These are phyloP conservation scores for Leucophora obtusa DNA, from an alignment of 2,888 invertebrate species.

Conservation along the genomic window DNA sequence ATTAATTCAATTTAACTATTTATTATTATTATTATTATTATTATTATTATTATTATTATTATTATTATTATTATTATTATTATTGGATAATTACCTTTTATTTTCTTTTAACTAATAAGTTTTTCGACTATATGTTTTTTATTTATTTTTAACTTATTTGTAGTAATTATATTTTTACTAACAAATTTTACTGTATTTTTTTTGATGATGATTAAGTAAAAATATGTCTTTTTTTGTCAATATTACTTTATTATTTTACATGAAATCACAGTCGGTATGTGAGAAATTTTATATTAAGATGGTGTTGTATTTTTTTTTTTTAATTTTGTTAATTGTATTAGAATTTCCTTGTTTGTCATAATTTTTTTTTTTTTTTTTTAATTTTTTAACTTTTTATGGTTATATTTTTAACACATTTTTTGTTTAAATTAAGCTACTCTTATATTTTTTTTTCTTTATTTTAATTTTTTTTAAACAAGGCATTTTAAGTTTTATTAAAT, in stretches of 20 bases:
- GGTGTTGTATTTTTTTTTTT: constrained; percentile 52
- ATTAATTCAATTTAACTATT: neutral
- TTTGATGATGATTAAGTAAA: constrained; percentile 36
- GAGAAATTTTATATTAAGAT: constrained; percentile 73
- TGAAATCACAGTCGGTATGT: constrained; percentile 79
- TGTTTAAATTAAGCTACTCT: constrained; percentile 47
- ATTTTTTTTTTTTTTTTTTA: constrained; percentile 26
- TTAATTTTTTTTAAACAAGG: constrained; percentile 68
- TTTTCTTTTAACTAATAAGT: constrained; percentile 5
- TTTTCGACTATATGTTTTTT: constrained; percentile 15
- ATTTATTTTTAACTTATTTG: constrained; percentile 23
- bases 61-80: too few species aligned
- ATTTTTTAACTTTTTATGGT: constrained; percentile 24
- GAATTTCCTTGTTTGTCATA: constrained; percentile 28
- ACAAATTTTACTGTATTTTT: constrained; percentile 33
- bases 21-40: too few species aligned
- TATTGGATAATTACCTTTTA: constrained; percentile 7
- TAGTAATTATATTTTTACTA: constrained; percentile 33
- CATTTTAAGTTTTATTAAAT: constrained; percentile 65
- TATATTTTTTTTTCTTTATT: constrained; percentile 57
- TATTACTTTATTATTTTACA: constrained; percentile 71
- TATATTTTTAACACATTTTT: constrained; percentile 22
- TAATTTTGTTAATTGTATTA: constrained; percentile 47
- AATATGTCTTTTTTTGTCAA: constrained; percentile 34
- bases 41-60: too few species aligned